phyloP scores from a whole-genome alignment of 2,888 invertebrate species.

The Tiliacea aurago region DNA sequence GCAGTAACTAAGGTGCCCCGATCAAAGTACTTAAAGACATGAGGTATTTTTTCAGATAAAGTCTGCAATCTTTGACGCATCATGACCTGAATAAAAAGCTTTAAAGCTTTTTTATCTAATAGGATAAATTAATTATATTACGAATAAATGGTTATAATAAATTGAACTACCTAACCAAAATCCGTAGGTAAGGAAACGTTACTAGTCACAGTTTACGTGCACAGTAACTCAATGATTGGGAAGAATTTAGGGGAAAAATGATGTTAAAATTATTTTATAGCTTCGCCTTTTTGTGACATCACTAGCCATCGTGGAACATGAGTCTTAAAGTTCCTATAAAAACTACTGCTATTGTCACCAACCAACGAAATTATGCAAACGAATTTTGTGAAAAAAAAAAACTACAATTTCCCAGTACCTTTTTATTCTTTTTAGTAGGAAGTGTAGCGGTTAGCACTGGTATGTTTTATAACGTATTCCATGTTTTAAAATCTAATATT shows the following conservation, averaged over 20 bases:
- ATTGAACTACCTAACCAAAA: not conserved
- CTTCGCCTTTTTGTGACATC: not conserved
- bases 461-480: too few relatives aligned
- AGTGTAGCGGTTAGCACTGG: too few relatives aligned
- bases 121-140: conserved; percentile 1
- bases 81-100: not conserved
- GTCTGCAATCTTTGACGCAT: not conserved
- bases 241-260: conserved; percentile 3
- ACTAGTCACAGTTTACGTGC: not conserved
- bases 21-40: too few relatives aligned
- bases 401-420: not conserved
- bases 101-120: not conserved
- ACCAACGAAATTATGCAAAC: too few relatives aligned
- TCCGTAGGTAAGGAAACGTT: not conserved
- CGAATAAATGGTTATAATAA: not conserved
- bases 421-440: not conserved
- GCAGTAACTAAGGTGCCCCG: too few relatives aligned
- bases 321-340: not conserved
- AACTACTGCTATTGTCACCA: too few relatives aligned
- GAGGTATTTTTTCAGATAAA: not conserved
- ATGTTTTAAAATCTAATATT: too few relatives aligned
- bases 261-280: not conserved
- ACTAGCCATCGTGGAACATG: not conserved
- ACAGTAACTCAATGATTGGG: not conserved
- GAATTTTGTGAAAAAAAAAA: not conserved